A percentile compares a stretch with the other conserved stretches of the same genome.
phyloP scores from a whole-genome alignment of 1,140 invertebrate species.

The Nephila pilipes region DNA sequence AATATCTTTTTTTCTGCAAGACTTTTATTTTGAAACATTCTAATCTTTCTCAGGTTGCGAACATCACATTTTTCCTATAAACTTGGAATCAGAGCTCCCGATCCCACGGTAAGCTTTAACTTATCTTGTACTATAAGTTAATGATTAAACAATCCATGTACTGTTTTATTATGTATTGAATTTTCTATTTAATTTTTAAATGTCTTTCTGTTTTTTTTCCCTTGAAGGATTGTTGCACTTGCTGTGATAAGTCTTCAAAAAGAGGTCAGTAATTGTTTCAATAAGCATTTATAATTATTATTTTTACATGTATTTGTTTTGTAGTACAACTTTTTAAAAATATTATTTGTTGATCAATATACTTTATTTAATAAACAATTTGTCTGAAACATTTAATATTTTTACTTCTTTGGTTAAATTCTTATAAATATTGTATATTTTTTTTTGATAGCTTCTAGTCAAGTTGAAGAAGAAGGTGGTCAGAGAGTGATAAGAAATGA shows the following conservation, averaged over 20 bases:
- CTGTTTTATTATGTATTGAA: too few relatives aligned
- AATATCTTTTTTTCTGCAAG: too few relatives aligned
- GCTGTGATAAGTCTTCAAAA: constrained; percentile 64
- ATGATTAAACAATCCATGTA: too few relatives aligned
- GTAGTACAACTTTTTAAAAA: neutral
- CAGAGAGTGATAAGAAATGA: constrained; percentile 82
- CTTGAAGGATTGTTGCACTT: constrained; percentile 72
- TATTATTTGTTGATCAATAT: neutral
- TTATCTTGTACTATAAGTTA: neutral
- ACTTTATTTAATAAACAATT: neutral
- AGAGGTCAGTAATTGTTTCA: constrained; percentile 43
- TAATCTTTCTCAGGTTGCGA: constrained; percentile 78
- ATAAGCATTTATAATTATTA: neutral
- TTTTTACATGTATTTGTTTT: neutral
- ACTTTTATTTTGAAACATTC: too few relatives aligned
- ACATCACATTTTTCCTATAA: constrained; percentile 80
- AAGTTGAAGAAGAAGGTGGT: constrained; percentile 79
- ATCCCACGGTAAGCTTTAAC: constrained; percentile 65
- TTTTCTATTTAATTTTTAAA: neutral
- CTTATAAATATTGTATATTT: neutral
- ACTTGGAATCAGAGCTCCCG: constrained; percentile 79
- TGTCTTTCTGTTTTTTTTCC: constrained; percentile 1
- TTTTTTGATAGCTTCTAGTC: constrained; percentile 60
- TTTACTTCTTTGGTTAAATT: neutral
- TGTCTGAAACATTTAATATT: neutral